Conservation (phyloP, 2,113 vertebrate genomes). For the Bubalus kerabau region DNA sequence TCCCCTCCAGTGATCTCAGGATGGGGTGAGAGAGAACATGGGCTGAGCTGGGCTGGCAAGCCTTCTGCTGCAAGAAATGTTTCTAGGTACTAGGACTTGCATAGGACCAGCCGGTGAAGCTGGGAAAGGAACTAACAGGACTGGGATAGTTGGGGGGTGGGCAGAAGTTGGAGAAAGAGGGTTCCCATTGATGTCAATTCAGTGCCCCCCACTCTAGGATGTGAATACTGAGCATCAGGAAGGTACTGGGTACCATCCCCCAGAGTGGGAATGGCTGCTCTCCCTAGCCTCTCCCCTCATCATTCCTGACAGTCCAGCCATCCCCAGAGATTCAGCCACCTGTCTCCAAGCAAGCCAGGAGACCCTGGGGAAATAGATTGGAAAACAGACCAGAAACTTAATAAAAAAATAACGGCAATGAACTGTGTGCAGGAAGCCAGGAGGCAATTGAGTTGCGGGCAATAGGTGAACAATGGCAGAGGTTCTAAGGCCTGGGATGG, state of each 20-base stretch:
- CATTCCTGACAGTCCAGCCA: background rate
- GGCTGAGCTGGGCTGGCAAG: background rate
- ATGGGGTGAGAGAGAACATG: background rate
- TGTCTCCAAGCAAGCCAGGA: background rate
- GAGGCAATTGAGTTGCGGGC: background rate
- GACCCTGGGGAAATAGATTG: constrained; percentile 47
- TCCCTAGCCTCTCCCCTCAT: background rate
- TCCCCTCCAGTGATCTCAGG: too few relatives aligned
- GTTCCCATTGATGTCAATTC: accelerated
- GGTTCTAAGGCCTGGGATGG: background rate
- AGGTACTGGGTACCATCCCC: background rate
- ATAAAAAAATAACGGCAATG: constrained; percentile 48
- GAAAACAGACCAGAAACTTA: constrained; percentile 55
- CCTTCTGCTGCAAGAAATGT: too few relatives aligned
- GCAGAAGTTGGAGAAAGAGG: background rate
- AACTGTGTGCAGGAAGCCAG: background rate
- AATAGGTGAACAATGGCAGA: background rate
- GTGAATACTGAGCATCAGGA: background rate
- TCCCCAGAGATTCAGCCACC: background rate
- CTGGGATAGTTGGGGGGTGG: accelerated
- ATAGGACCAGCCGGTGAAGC: background rate
- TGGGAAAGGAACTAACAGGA: background rate
- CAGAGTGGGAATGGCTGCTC: background rate
- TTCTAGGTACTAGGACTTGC: background rate
- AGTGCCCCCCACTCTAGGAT: background rate